Evolutionary conservation across 1,140 invertebrate genomes (phyloP).

Genomic region (Orius laevigatus): DNA sequence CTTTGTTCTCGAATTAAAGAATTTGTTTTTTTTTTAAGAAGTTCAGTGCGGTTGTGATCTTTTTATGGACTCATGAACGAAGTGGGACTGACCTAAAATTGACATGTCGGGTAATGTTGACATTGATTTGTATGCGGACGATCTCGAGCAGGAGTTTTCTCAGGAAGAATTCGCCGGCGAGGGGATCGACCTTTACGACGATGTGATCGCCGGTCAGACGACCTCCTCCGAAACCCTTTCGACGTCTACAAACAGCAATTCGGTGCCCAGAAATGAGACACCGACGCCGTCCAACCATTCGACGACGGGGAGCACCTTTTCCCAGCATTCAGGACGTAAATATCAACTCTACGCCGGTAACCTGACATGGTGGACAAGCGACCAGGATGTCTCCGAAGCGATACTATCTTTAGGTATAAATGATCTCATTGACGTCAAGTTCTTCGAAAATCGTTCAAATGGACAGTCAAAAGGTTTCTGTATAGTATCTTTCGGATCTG

Average conservation of each 20-base stretch:
- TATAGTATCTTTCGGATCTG: slow-evolving; percentile 79
- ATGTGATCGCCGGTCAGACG: slow-evolving; percentile 54
- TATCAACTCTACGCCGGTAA: slow-evolving; percentile 91
- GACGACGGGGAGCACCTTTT: neutral
- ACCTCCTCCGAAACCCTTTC: too few relatives aligned
- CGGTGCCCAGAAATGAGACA: slow-evolving; percentile 25
- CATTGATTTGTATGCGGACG: slow-evolving; percentile 92
- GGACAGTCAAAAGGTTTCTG: slow-evolving; percentile 98
- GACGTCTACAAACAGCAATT: slow-evolving; percentile 29
- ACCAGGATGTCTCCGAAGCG: slow-evolving; percentile 84
- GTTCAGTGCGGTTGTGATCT: too few relatives aligned
- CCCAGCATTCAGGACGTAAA: slow-evolving; percentile 53
- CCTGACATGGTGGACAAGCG: slow-evolving; percentile 94
- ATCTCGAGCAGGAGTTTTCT: slow-evolving; percentile 88
- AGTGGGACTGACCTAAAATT: slow-evolving; percentile 28
- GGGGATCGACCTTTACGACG: slow-evolving; percentile 89
- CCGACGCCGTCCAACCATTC: slow-evolving; percentile 14
- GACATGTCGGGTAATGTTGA: slow-evolving; percentile 81
- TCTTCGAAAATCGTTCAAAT: slow-evolving; percentile 98
- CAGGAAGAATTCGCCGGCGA: slow-evolving; percentile 75
- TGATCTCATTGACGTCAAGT: slow-evolving; percentile 96
- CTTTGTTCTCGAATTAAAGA: too few relatives aligned
- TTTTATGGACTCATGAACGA: slow-evolving; percentile 1
- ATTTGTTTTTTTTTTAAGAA: too few relatives aligned
- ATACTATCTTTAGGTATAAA: slow-evolving; percentile 71